Percentiles rank a stretch among this genome's conserved stretches.
Evolutionary conservation across 2,888 invertebrate genomes (phyloP).

Genomic region (Scrobipalpa costella): DNA sequence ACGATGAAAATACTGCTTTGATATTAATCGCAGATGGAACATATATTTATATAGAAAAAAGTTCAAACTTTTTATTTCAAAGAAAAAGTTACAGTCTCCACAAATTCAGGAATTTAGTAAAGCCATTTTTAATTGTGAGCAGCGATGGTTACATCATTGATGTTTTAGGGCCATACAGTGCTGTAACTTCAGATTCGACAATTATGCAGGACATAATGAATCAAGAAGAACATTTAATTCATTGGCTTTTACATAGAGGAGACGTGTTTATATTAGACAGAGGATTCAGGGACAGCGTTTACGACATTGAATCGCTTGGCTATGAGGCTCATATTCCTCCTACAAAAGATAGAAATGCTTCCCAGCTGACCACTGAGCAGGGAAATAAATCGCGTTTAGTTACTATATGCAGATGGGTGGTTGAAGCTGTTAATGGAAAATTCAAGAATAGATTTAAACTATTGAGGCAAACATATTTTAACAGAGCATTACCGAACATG

Average conservation of each 20-base stretch:
- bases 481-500: slow-evolving; percentile 1
- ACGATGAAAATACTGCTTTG: slow-evolving; percentile 14
- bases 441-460: slow-evolving; percentile 22
- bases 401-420: slow-evolving; percentile 9
- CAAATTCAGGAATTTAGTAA: slow-evolving; percentile 33
- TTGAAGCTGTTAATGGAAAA: slow-evolving; percentile 17
- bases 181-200: slow-evolving; percentile 30
- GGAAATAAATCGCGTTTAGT: slow-evolving; percentile 14
- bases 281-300: slow-evolving; percentile 29
- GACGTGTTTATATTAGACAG: slow-evolving; percentile 29
- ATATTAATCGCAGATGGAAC: slow-evolving; percentile 30
- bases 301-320: slow-evolving; percentile 21
- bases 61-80: slow-evolving; percentile 26
- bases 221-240: not conserved
- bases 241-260: not conserved
- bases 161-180: slow-evolving; percentile 33
- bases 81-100: slow-evolving; percentile 22
- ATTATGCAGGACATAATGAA: slow-evolving; percentile 23
- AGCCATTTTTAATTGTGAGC: slow-evolving; percentile 36
- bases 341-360: slow-evolving; percentile 18
- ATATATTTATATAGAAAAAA: slow-evolving; percentile 28
- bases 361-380: slow-evolving; percentile 22
- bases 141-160: slow-evolving; percentile 35
- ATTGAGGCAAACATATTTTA: slow-evolving; percentile 13
- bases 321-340: slow-evolving; percentile 31